Percentiles rank a stretch among this genome's conserved stretches.
These are phyloP conservation scores for Zhengitettix transpicula DNA, from an alignment of 2,888 invertebrate species.

Conservation along the genomic window DNA sequence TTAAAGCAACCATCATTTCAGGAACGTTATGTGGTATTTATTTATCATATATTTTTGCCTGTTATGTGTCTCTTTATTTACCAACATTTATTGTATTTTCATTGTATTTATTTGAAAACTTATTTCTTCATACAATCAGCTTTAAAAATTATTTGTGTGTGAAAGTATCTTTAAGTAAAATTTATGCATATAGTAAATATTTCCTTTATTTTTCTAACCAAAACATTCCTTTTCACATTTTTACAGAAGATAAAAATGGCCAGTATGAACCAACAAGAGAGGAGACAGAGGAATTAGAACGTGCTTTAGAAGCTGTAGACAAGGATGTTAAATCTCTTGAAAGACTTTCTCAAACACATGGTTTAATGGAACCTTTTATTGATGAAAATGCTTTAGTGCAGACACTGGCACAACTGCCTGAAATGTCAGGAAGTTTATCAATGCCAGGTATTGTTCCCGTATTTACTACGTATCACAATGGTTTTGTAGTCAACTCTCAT, in stretches of 20 bases:
- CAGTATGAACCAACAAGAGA: conserved; percentile 55
- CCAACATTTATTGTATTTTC: too few species aligned
- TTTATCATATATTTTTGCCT: too few species aligned
- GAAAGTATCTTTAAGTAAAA: too few species aligned
- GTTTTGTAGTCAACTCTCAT: conserved; percentile 5
- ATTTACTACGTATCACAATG: conserved; percentile 8
- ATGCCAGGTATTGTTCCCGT: conserved; percentile 9
- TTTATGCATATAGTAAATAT: too few species aligned
- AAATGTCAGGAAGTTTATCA: conserved; percentile 17
- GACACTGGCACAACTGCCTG: conserved; percentile 30
- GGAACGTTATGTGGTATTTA: too few species aligned
- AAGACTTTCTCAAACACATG: conserved; percentile 43
- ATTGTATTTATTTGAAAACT: too few species aligned
- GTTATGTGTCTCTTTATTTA: too few species aligned
- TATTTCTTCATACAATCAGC: too few species aligned
- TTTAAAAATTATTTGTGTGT: too few species aligned
- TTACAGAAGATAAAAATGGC: conserved; percentile 38
- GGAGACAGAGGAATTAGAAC: conserved; percentile 75
- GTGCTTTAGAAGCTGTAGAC: conserved; percentile 64
- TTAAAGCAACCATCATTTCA: too few species aligned
- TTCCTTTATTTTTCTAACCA: too few species aligned
- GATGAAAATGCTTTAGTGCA: conserved; percentile 37
- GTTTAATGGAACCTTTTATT: conserved; percentile 39
- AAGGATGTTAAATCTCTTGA: conserved; percentile 54
- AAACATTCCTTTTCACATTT: too few species aligned